Evolutionary conservation across 2,113 vertebrate genomes (phyloP), one percentile per base, ranked within the genome.

Genomic region (Apaloderma vittatum): DNA sequence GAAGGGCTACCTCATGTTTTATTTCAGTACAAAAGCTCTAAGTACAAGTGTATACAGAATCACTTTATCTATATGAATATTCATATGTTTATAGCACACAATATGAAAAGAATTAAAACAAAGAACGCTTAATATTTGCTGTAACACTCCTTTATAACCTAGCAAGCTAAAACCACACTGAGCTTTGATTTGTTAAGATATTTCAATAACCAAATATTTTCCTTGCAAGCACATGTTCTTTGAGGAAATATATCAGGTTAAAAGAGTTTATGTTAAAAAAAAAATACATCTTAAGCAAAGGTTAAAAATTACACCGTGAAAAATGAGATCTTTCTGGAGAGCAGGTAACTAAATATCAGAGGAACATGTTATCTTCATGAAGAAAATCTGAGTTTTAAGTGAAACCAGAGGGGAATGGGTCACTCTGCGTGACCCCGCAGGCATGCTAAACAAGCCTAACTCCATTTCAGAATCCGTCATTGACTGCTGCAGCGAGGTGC

Each of bases 351-450:
- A 86, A 95, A 93, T 83, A 95, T 73, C 90, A 79, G 87, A 72
- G 49, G 73, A 74, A 93, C 83, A 93, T 82, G 85, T 93, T 96
- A 88, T 97, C 93, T 91, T 92, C 94, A 68, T 36, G 68, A 75
- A 84, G 96, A 95, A 94, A 96, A 96, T 78, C 57, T 71, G 87
- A 78, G 91, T 81, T 93, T 95, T 95, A 88, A 95, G 92, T 96
- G 97, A 94, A 97, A 97, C 70, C 96, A 94, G 95, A 97, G 95
- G 88, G 93, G 93, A 90, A 23, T 0, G 29, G 96, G 93, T 97
- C 96, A 95, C 19, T 45, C 82, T 0, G 23, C 15, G 40, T 97
- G 97, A 98, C 97, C 97, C 96, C 58, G 57, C 67, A 92, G 71
- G 93, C 96, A 94, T 93, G 71, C 77, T 93, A 34, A 94, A 81